Base-by-base conservation (phyloP, 2,797 vertebrate genomes). In the Silurus aristotelis region DNA sequence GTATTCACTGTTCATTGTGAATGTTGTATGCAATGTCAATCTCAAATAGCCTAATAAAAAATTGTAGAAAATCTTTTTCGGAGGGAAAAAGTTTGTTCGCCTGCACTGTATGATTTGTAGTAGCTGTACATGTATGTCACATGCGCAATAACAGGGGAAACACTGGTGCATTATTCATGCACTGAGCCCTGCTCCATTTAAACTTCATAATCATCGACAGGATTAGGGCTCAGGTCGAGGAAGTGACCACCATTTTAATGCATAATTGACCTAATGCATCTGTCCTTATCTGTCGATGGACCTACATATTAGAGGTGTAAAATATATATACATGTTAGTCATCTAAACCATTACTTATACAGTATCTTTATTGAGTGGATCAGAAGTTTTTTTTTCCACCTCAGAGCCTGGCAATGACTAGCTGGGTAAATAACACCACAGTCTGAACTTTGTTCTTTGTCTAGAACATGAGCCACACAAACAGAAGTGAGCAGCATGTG, bases 91-190 rank as follows among this genome's bases (percentile, higher is more conserved):
- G 81, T 78, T 61, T 82, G 14, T 84, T 82, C n/a, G 84, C 82
- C 87, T 89, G 31, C 20, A 6, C 43, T 71, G 48, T 85, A 60
- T 67, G 46, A 48, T 72, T 58, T 84, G 87, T 86, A 70, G 61
- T 84, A 71, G 81, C 73, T 52, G 83, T 68, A 25, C 80, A 83
- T 84, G 87, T 88, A 84, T 84, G 81, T 87, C 79, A 89, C 91
- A 48, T 66, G 88, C 86, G 86, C 86, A 87, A 91, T 56, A 61
- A 87, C 81, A 83, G 80, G 81, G 81, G 80, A 79, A 38, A 81
- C 83, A 87, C 83, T 91, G 25, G 31, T 91, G 27, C 80, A 89
- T 91, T 92, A 92, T 91, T 92, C 87, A 93, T 90, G 80, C 70
- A 84, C 86, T 63, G 83, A 88, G 55, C 80, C 64, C 77, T 83